These are phyloP conservation scores for Sarcophaga subvicina DNA, from an alignment of 2,888 invertebrate species.

Conservation along the genomic window DNA sequence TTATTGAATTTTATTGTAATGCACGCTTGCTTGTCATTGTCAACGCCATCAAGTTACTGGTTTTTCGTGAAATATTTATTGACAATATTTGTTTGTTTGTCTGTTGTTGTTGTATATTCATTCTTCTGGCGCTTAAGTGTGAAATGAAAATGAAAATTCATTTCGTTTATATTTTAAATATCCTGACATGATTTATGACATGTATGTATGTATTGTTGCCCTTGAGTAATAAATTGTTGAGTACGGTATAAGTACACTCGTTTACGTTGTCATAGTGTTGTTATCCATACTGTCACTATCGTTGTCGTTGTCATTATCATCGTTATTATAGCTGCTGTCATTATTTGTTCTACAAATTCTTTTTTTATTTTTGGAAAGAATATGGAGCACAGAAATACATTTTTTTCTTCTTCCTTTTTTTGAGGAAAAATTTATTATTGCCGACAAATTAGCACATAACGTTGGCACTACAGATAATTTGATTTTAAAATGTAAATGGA, in stretches of 20 bases:
- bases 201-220: constrained; percentile 23
- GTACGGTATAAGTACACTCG: background rate
- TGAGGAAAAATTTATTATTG: background rate
- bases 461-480: background rate
- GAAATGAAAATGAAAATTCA: constrained; percentile 18
- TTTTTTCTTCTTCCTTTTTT: no score
- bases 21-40: background rate
- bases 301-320: background rate
- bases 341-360: background rate
- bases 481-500: background rate
- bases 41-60: background rate
- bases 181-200: constrained; percentile 57
- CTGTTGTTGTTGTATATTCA: no score
- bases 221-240: constrained; percentile 30
- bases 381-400: no score
- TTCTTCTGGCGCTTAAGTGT: constrained; percentile 34
- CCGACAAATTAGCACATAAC: background rate
- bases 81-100: constrained; percentile 20
- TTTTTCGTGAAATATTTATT: constrained; percentile 44
- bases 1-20: background rate
- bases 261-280: background rate
- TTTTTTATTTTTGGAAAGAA: no score
- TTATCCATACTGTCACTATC: background rate
- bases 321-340: background rate
- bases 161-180: constrained; percentile 25